These are phyloP conservation scores for Achroia grisella DNA, from an alignment of 1,140 invertebrate species.

Conservation along the genomic window DNA sequence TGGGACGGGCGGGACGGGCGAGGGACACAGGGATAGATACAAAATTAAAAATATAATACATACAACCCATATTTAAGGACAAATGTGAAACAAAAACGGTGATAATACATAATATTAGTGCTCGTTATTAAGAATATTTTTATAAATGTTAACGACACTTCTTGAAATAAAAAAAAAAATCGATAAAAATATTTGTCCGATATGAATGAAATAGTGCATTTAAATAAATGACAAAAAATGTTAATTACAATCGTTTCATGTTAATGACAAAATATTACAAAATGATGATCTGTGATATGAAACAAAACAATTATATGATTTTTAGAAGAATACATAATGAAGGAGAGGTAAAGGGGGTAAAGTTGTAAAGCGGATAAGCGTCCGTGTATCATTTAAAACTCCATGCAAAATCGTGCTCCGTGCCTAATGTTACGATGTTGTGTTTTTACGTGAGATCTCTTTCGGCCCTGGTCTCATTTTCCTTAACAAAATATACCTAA, in stretches of 20 bases:
- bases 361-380: slow-evolving; percentile 42
- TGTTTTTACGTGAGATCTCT: slow-evolving; percentile 47
- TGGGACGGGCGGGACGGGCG: slow-evolving; percentile 21
- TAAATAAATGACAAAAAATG: neutral
- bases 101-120: neutral
- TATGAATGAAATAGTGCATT: neutral
- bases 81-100: neutral
- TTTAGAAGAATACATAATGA: slow-evolving; percentile 11
- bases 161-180: no score
- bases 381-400: slow-evolving; percentile 26
- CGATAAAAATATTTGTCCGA: no score
- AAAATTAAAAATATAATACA: slow-evolving; percentile 20
- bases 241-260: no score
- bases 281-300: neutral
- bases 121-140: neutral
- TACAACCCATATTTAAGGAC: neutral
- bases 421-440: slow-evolving; percentile 41
- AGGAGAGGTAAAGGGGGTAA: slow-evolving; percentile 10
- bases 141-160: no score
- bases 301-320: neutral
- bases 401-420: slow-evolving; percentile 53
- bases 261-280: neutral
- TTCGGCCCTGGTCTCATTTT: slow-evolving; percentile 71
- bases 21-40: slow-evolving; percentile 22
- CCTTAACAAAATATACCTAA: slow-evolving; percentile 47